Conservation (phyloP, 2,888 invertebrate genomes). For the Trisateles emortualis region DNA sequence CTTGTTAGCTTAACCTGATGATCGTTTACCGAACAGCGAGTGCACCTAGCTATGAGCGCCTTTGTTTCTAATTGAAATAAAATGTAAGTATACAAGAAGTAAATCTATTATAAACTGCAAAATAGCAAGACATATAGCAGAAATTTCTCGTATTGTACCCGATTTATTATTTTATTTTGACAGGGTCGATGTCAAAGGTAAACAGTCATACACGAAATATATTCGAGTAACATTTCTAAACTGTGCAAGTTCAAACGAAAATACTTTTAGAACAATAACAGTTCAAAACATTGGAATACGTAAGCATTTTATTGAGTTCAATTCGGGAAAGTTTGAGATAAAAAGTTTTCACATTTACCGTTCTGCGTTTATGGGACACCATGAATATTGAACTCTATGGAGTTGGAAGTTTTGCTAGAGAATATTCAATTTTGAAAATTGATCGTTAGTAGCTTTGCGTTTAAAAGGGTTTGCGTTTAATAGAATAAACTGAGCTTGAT, state of each 20-base stretch:
- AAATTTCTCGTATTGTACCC: no score
- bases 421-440: slow-evolving; percentile 2
- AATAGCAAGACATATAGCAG: no score
- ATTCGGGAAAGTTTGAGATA: slow-evolving; percentile 33
- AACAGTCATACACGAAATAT: neutral
- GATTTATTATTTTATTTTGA: neutral
- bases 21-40: no score
- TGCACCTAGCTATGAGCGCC: no score
- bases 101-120: neutral
- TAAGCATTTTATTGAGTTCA: slow-evolving; percentile 28
- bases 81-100: neutral
- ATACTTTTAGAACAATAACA: slow-evolving; percentile 32
- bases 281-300: slow-evolving; percentile 35
- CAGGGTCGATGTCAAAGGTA: neutral
- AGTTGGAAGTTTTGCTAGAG: slow-evolving; percentile 6
- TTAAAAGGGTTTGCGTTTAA: no score
- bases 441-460: no score
- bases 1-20: no score
- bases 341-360: slow-evolving; percentile 43
- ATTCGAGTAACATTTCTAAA: neutral
- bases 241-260: slow-evolving; percentile 22
- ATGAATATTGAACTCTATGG: neutral
- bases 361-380: slow-evolving; percentile 14
- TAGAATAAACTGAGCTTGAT: no score
- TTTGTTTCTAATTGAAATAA: no score